phyloP scores from a whole-genome alignment of 2,113 vertebrate species.

The Oenanthe melanoleuca region DNA sequence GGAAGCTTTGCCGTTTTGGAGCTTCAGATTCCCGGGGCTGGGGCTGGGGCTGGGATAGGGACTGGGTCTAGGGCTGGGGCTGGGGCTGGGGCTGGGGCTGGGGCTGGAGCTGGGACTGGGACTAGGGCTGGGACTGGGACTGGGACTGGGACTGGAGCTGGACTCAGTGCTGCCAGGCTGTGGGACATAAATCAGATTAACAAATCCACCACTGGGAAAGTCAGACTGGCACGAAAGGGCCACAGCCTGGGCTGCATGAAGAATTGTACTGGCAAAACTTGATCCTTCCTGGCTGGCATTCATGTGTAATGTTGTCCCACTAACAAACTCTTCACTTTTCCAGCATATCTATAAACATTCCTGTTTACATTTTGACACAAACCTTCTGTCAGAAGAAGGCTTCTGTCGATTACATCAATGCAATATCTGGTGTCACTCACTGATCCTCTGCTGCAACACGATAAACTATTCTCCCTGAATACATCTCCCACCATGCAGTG shows the following conservation, averaged over 20 bases:
- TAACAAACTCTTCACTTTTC: not conserved
- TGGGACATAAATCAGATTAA: not conserved
- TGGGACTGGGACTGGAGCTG: fast-evolving
- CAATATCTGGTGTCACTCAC: too few relatives aligned
- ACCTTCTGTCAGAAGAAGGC: not conserved
- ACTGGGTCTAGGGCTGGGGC: fast-evolving
- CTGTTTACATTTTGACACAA: not conserved
- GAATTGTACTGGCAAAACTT: not conserved
- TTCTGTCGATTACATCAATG: fast-evolving
- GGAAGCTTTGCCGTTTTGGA: not conserved
- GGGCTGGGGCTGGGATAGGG: fast-evolving
- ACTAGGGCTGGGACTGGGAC: fast-evolving
- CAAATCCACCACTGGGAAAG: fast-evolving
- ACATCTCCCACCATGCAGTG: fast-evolving
- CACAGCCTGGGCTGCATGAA: not conserved
- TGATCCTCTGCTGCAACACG: not conserved
- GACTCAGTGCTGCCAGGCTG: fast-evolving
- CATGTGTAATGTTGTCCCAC: fast-evolving
- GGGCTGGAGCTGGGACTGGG: fast-evolving
- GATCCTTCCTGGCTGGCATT: not conserved
- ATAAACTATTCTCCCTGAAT: fast-evolving
- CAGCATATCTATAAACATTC: not conserved
- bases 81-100: fast-evolving
- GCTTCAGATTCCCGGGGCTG: not conserved
- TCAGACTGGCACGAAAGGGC: not conserved